These are phyloP conservation scores for Heliconius eleuchia DNA, from an alignment of 1,140 invertebrate genomes.

Conservation along the genomic window DNA sequence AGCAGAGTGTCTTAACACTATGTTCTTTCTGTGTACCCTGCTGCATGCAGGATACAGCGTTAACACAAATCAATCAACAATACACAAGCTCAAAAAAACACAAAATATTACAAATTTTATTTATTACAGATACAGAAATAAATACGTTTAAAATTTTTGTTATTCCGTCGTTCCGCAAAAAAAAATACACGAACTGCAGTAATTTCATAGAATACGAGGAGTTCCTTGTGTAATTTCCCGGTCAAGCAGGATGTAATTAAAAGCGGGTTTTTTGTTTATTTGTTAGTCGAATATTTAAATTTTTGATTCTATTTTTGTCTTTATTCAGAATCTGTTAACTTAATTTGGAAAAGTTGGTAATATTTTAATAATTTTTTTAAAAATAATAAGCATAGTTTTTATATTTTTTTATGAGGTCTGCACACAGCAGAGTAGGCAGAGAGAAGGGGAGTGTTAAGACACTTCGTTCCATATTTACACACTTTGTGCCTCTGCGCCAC, in stretches of 20 bases:
- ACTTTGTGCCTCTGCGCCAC: too few relatives aligned
- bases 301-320: conserved; percentile 21
- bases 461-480: too few relatives aligned
- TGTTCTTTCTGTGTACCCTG: too few relatives aligned
- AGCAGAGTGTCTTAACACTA: too few relatives aligned
- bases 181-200: conserved; percentile 24
- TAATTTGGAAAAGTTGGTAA: background rate
- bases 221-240: conserved; percentile 31
- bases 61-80: too few relatives aligned
- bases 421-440: too few relatives aligned
- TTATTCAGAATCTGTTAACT: background rate
- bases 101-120: background rate
- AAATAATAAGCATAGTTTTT: background rate
- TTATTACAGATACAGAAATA: background rate
- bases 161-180: conserved; percentile 7
- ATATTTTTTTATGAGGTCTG: too few relatives aligned
- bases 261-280: conserved; percentile 46
- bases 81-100: too few relatives aligned
- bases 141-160: background rate
- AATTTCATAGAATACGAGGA: conserved; percentile 25
- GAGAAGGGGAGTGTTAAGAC: too few relatives aligned
- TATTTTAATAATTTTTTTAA: background rate
- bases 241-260: conserved; percentile 54
- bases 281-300: conserved; percentile 22
- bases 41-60: too few relatives aligned